Base-by-base conservation (phyloP, 2,113 vertebrate genomes). In the Crotalus viridis region DNA sequence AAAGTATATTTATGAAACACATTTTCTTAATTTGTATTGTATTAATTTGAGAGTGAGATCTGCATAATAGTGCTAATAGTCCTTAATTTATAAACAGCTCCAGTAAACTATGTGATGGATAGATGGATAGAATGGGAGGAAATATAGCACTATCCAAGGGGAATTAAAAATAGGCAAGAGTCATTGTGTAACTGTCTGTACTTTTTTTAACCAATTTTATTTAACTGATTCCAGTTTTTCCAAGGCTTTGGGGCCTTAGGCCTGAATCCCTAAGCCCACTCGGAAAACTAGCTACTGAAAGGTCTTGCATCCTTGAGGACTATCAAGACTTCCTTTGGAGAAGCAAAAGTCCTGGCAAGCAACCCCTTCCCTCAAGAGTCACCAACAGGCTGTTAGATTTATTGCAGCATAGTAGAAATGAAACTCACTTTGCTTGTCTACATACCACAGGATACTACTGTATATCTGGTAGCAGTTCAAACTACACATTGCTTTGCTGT, bases 1-100 rank as follows among this genome's bases (percentile, higher is more conserved):
- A 87, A 94, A 56, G 24, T 56, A 81, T 0, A 17, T 51, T 94
- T 91, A 92, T 54, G 54, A 10, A 52, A 52, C 22, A 28, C 1
- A 43, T 87, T 81, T 0, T 91, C 1, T 46, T 57, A 91, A 56
- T 69, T 89, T 95, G 90, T 94, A 7, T n/a, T 24, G 69, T 69
- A 5, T 26, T 95, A 94, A 1, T 10, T 59, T 3, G 74, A 81
- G 43, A 81, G 17, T 43, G 17, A 43, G 17, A 43, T 21, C 74
- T 21, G 33, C 33, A 81, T 81, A 4, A 39, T 13, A 39, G 69
- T 81, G 33, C 33, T 39, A 81, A 39, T 9, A 81, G 19, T 43
- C 33, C 33, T 81, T 43, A 43, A 81, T 1, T 43, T 81, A 9
- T 81, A 81, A 43, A 81, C 3, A 81, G 33, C 7, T 81, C 64